Base-by-base conservation (phyloP, 2,113 vertebrate genomes). In the Hyperopisus bebe region DNA sequence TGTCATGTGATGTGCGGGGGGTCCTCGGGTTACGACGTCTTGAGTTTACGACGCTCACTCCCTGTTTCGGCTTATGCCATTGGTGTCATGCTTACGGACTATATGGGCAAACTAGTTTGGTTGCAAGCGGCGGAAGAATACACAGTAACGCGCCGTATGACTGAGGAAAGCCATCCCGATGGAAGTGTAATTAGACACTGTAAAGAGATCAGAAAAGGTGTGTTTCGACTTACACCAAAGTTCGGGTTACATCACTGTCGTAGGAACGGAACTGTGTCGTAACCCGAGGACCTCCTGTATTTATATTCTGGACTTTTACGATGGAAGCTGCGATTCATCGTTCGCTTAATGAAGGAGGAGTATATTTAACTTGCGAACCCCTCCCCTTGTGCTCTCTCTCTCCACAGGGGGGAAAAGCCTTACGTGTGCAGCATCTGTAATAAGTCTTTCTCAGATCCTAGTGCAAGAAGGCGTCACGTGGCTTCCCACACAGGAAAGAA, bases 391-490 rank as follows among this genome's bases (percentile, higher is more conserved):
- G 90, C 24, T 80, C 5, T 90, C 93, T 82, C 93, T 83, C 88
- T 91, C 93, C 94, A 17, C 94, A 99, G 98, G 94, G 98, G 98
- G 83, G 98, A 99, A 94, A 99, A 99, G 93, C 98, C 98, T 0
- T 99, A 98, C 88, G 91, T 95, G 2, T 99, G 98, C 92, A 93
- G 92, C 91, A 93, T 97, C 92, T 99, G 98, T 31, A 95, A 96
- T 90, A 99, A 99, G 91, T 97, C 97, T 7, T 99, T 99, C 94
- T 97, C 97, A 0, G 98, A 99, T 93, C 96, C 97, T 84, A 99
- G 98, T 35, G 98, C 98, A 2, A 96, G 97, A 89, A 95, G 98
- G 86, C 97, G 98, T 74, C 98, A 99, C 3, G 97, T 97, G 24
- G 95, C 97, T 62, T 97, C 98, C 0, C 98, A 99, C 94, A 98